phyloP scores from a whole-genome alignment of 2,797 vertebrate species.

The Coregonus suidteri region DNA sequence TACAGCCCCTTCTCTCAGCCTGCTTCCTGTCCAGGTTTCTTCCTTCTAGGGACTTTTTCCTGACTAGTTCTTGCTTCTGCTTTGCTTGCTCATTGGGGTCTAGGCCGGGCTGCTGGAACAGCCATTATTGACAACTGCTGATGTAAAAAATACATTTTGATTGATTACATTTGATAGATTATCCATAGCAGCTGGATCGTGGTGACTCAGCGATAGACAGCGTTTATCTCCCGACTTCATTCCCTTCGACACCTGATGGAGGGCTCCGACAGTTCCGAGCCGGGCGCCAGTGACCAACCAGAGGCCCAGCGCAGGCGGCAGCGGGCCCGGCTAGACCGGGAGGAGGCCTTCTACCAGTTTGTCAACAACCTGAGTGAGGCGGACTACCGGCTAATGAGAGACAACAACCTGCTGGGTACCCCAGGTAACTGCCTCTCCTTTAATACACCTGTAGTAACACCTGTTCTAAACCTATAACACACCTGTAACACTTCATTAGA shows the following conservation, averaged over 20 bases:
- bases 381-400: constrained; percentile 98
- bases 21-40: background rate
- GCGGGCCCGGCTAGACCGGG: constrained; percentile 90
- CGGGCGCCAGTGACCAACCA: constrained; percentile 87
- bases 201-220: constrained; percentile 14
- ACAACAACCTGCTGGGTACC: constrained; percentile 96
- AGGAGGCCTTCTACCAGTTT: constrained; percentile 99
- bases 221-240: constrained; percentile 31
- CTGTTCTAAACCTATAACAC: too few species aligned
- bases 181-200: constrained; percentile 49
- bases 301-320: constrained; percentile 93
- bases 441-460: too few species aligned
- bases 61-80: background rate
- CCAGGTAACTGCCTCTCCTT: constrained; percentile 81
- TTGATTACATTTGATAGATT: background rate
- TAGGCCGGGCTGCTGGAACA: background rate
- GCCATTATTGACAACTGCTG: background rate
- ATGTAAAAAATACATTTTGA: background rate
- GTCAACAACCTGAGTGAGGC: constrained; percentile 98
- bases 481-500: too few species aligned
- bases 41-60: background rate
- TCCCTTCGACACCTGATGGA: constrained; percentile 73
- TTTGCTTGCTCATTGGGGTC: background rate
- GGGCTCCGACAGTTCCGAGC: constrained; percentile 89
- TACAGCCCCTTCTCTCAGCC: background rate